phyloP scores from a whole-genome alignment of 2,113 vertebrate species.

The Anhinga anhinga region DNA sequence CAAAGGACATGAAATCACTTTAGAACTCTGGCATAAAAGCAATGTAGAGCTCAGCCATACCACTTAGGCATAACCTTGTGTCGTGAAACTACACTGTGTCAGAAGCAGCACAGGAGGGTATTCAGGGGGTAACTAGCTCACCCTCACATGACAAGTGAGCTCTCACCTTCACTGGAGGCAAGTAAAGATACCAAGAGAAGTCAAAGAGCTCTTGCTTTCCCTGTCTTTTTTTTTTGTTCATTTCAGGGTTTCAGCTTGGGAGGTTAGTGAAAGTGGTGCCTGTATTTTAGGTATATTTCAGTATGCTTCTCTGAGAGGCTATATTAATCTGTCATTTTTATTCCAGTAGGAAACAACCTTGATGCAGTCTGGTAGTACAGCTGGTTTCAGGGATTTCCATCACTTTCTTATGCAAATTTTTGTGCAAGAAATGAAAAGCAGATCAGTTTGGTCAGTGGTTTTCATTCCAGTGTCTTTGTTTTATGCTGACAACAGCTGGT shows the following conservation, averaged over 20 bases:
- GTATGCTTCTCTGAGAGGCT: not conserved
- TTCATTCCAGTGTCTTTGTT: not conserved
- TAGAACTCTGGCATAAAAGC: not conserved
- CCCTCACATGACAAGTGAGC: not conserved
- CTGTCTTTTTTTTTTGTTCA: accelerated
- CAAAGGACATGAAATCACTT: not conserved
- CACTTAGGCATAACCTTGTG: not conserved
- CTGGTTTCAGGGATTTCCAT: constrained; percentile 1
- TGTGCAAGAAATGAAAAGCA: not conserved
- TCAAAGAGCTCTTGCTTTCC: not conserved
- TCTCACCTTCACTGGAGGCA: not conserved
- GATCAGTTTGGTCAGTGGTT: not conserved
- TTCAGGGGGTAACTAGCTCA: not conserved
- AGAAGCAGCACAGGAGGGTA: not conserved
- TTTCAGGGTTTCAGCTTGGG: not conserved
- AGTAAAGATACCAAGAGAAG: not conserved
- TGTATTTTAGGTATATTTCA: not conserved
- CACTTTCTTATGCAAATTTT: not conserved
- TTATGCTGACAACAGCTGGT: not conserved
- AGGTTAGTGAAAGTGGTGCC: not conserved
- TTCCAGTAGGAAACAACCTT: not conserved
- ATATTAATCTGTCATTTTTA: not conserved
- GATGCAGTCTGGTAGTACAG: not conserved
- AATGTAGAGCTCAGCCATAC: not conserved
- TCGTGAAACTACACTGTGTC: not conserved